Evolutionary conservation across 2,113 vertebrate genomes (phyloP).

Genomic region (Hypanus sabinus): DNA sequence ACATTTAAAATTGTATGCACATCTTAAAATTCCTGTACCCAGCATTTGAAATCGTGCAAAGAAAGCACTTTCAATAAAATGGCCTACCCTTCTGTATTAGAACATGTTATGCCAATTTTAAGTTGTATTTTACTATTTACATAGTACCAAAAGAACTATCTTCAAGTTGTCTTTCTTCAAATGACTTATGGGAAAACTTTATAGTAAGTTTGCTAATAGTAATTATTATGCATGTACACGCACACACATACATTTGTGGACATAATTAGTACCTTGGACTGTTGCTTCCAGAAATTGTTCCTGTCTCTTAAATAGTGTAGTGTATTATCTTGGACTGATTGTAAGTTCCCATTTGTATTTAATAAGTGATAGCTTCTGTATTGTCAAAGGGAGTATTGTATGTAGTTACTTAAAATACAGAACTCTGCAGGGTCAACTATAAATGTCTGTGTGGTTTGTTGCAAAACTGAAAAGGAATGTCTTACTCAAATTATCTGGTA

Average conservation of each 20-base stretch:
- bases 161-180: too few relatives aligned
- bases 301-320: background rate
- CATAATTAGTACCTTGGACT: background rate
- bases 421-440: background rate
- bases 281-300: background rate
- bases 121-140: background rate
- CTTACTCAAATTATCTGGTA: background rate
- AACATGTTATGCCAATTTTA: background rate
- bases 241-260: too few relatives aligned
- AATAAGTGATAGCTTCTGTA: background rate
- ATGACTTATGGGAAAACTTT: too few relatives aligned
- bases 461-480: background rate
- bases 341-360: background rate
- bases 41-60: background rate
- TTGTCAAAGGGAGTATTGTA: slow-evolving; percentile 10
- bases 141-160: background rate
- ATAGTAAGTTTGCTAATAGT: background rate
- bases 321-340: background rate
- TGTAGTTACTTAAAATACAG: slow-evolving; percentile 21
- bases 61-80: background rate
- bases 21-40: background rate
- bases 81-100: background rate
- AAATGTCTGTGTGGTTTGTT: background rate
- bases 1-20: background rate
- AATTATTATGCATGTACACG: too few relatives aligned